Evolutionary conservation across 2,888 invertebrate genomes (phyloP).

Genomic region (Oligia fasciuncula): DNA sequence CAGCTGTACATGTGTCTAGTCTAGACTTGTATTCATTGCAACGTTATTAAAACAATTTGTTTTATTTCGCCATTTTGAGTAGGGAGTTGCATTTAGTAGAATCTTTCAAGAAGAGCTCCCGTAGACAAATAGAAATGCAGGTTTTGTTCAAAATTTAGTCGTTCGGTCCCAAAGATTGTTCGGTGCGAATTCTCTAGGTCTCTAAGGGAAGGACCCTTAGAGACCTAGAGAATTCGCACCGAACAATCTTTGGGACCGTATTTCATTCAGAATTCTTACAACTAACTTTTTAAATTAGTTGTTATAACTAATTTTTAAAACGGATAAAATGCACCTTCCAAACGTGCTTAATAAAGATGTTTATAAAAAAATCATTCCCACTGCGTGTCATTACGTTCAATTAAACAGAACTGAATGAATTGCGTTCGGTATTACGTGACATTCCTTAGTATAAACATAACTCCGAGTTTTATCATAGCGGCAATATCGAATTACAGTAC

Average conservation of each 20-base stretch:
- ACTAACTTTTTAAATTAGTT: not conserved
- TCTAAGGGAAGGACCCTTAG: too few relatives aligned
- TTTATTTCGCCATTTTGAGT: constrained; percentile 38
- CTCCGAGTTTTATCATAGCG: constrained; percentile 70
- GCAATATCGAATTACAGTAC: constrained; percentile 73
- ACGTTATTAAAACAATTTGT: constrained; percentile 51
- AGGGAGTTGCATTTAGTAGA: constrained; percentile 25
- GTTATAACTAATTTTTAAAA: constrained; percentile 22
- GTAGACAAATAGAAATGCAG: constrained; percentile 11
- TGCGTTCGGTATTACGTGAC: constrained; percentile 70
- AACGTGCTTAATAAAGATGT: constrained; percentile 44
- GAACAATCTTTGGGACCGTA: too few relatives aligned
- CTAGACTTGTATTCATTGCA: constrained; percentile 62
- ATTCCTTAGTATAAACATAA: constrained; percentile 73
- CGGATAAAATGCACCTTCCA: constrained; percentile 17
- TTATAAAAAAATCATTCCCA: constrained; percentile 37
- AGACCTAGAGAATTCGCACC: too few relatives aligned
- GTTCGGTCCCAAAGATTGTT: not conserved
- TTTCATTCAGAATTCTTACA: not conserved
- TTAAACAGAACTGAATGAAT: constrained; percentile 77
- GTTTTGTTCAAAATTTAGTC: constrained; percentile 18
- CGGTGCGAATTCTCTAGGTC: not conserved
- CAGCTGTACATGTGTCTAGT: constrained; percentile 57
- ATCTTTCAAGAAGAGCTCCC: constrained; percentile 22
- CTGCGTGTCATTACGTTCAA: constrained; percentile 71